These are phyloP conservation scores for Heliconius aoede DNA, from an alignment of 2,888 invertebrate genomes.

Conservation along the genomic window DNA sequence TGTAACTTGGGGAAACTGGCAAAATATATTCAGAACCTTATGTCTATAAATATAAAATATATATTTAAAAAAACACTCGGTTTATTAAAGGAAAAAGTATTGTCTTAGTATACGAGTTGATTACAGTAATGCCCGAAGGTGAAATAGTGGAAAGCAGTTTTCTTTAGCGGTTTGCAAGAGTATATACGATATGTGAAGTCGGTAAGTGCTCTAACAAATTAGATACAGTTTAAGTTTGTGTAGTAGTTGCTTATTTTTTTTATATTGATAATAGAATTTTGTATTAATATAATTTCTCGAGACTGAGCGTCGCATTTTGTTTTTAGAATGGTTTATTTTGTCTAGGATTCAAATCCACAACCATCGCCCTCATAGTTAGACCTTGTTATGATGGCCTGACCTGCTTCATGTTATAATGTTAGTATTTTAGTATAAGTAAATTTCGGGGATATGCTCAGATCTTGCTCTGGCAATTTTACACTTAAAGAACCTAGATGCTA, in stretches of 20 bases:
- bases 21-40: conserved; percentile 23
- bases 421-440: too few species aligned
- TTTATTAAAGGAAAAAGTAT: not conserved
- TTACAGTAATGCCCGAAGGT: conserved; percentile 67
- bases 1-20: not conserved
- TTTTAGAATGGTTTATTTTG: too few species aligned
- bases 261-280: too few species aligned
- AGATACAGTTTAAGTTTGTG: conserved; percentile 33
- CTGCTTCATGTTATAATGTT: too few species aligned
- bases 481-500: too few species aligned
- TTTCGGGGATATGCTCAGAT: too few species aligned
- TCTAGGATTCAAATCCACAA: too few species aligned
- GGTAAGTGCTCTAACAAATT: conserved; percentile 45
- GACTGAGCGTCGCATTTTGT: too few species aligned
- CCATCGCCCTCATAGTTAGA: too few species aligned
- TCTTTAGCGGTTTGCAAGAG: conserved; percentile 51
- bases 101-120: conserved; percentile 57
- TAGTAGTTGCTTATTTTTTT: not conserved
- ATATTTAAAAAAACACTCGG: conserved; percentile 25
- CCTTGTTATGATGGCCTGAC: too few species aligned
- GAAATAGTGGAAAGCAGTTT: conserved; percentile 55
- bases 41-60: conserved; percentile 32
- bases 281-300: too few species aligned
- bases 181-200: conserved; percentile 47
- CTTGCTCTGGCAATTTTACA: too few species aligned